Evolutionary conservation across 2,888 invertebrate genomes (phyloP).

Genomic region (Ophioninae sp.): DNA sequence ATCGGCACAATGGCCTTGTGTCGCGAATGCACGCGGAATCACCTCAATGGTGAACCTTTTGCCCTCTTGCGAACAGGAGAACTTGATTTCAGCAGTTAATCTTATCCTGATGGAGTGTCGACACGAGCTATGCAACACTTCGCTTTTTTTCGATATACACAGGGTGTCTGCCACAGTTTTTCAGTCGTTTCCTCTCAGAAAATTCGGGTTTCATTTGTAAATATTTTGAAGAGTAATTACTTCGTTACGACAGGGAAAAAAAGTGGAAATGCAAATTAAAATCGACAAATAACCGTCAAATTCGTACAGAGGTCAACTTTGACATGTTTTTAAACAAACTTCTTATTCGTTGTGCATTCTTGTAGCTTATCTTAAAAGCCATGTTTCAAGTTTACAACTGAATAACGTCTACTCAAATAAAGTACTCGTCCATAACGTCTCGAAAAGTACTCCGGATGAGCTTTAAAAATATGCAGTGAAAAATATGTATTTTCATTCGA

Average conservation of each 20-base stretch:
- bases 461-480: no score
- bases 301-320: neutral
- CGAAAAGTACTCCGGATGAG: no score
- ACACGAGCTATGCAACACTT: constrained; percentile 45
- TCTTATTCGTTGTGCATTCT: neutral
- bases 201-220: neutral
- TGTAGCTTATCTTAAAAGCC: neutral
- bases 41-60: constrained; percentile 52
- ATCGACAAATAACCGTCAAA: neutral
- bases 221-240: neutral
- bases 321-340: neutral
- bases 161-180: neutral
- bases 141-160: neutral
- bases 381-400: no score
- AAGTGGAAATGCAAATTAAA: neutral
- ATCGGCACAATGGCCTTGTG: constrained; percentile 66
- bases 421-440: no score
- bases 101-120: constrained; percentile 66
- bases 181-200: neutral
- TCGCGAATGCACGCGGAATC: constrained; percentile 51
- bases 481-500: no score
- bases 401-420: no score
- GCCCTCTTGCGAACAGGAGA: constrained; percentile 52
- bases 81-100: constrained; percentile 64
- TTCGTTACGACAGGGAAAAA: neutral